phyloP scores from a whole-genome alignment of 2,113 vertebrate genomes.

The Lucifuga dentata region DNA sequence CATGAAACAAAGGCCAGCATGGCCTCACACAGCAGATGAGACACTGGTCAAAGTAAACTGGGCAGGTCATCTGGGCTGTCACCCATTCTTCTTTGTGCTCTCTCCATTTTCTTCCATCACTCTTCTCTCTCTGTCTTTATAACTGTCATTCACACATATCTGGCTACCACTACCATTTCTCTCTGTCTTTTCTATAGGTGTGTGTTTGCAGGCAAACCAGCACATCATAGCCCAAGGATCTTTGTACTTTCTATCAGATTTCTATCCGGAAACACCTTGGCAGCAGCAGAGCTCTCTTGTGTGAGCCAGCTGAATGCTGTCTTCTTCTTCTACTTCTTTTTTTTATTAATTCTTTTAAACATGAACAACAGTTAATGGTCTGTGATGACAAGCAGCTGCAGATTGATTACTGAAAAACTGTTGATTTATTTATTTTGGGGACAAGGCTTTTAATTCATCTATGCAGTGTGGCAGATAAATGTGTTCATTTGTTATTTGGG shows the following conservation, averaged over 20 bases:
- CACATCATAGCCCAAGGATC: not conserved
- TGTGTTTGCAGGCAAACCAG: conserved; percentile 12
- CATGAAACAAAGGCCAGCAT: conserved; percentile 21
- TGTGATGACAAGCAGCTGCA: conserved; percentile 62
- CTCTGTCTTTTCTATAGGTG: not conserved
- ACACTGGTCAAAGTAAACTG: conserved; percentile 21
- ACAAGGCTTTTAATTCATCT: conserved; percentile 14
- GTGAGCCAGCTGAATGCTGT: conserved; percentile 8
- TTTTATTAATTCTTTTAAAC: conserved; percentile 1
- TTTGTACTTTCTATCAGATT: conserved; percentile 5
- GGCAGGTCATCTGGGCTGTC: conserved; percentile 31
- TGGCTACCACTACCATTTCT: conserved; percentile 25
- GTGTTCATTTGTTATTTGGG: conserved; percentile 66
- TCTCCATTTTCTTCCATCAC: conserved; percentile 5
- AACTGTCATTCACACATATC: conserved; percentile 17
- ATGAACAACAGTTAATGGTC: conserved; percentile 47
- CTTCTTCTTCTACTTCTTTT: conserved; percentile 10
- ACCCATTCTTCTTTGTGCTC: conserved; percentile 19
- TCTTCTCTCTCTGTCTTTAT: conserved; percentile 35
- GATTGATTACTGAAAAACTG: conserved; percentile 21
- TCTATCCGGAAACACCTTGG: not conserved
- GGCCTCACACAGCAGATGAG: conserved; percentile 25
- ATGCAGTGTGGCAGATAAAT: conserved; percentile 43
- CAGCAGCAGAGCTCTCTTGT: not conserved
- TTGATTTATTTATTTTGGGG: conserved; percentile 43